phyloP scores from a whole-genome alignment of 2,797 vertebrate species.

The Micropoecilia bifurca region DNA sequence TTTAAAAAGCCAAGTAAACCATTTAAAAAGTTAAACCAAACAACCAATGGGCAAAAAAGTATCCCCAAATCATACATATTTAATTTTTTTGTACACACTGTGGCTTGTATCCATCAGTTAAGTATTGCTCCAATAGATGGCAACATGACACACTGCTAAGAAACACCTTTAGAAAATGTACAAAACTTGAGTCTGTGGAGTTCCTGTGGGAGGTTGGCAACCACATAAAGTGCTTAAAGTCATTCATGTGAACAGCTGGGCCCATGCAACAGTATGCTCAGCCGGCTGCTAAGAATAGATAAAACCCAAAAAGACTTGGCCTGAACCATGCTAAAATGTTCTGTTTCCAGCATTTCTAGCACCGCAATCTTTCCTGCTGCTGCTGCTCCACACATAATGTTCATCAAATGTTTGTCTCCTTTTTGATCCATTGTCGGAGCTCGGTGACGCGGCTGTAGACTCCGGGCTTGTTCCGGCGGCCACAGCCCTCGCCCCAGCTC shows the following conservation, averaged over 20 bases:
- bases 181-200: slow-evolving; percentile 6
- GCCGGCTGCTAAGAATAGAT: slow-evolving; percentile 30
- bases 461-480: slow-evolving; percentile 82
- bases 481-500: slow-evolving; percentile 87
- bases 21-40: slow-evolving; percentile 11
- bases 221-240: slow-evolving; percentile 56
- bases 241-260: slow-evolving; percentile 39
- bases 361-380: slow-evolving; percentile 15
- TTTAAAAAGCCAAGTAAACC: slow-evolving; percentile 8
- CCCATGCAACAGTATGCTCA: slow-evolving; percentile 27
- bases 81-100: not conserved
- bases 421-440: slow-evolving; percentile 79
- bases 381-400: slow-evolving; percentile 2
- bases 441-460: slow-evolving; percentile 82
- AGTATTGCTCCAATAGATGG: slow-evolving; percentile 9
- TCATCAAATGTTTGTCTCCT: slow-evolving; percentile 64
- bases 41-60: slow-evolving; percentile 1
- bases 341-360: slow-evolving; percentile 39
- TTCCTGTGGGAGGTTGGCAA: slow-evolving; percentile 16
- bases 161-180: slow-evolving; percentile 14
- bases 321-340: slow-evolving; percentile 51
- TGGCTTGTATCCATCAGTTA: slow-evolving; percentile 1
- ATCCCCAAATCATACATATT: slow-evolving; percentile 23
- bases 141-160: slow-evolving; percentile 17
- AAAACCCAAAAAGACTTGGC: slow-evolving; percentile 30